Evolutionary conservation across 1,140 invertebrate genomes (phyloP).

Genomic region (Penaeus chinensis): DNA sequence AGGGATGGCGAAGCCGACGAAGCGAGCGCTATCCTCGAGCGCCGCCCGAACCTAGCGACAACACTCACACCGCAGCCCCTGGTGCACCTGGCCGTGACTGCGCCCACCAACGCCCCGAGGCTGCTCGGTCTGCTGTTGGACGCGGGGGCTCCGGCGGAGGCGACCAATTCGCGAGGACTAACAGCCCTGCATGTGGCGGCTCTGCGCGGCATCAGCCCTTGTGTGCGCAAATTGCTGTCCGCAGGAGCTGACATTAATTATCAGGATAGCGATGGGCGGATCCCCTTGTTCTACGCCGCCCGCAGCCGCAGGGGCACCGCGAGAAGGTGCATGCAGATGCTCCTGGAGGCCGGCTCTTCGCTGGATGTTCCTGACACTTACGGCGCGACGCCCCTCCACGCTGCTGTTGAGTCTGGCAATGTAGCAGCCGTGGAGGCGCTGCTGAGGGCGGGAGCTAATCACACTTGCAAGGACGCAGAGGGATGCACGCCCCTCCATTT

Average conservation of each 20-base stretch:
- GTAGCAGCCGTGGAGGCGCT: background rate
- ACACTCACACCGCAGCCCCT: background rate
- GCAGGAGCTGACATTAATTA: slow-evolving; percentile 77
- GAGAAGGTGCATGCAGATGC: slow-evolving; percentile 69
- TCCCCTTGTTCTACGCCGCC: slow-evolving; percentile 80
- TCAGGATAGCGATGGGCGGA: slow-evolving; percentile 80
- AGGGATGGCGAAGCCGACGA: background rate
- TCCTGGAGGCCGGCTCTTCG: slow-evolving; percentile 78
- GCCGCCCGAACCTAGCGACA: background rate
- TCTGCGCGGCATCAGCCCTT: slow-evolving; percentile 79
- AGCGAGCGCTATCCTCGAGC: background rate
- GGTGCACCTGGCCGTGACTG: background rate
- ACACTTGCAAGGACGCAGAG: background rate
- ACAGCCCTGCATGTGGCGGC: slow-evolving; percentile 83
- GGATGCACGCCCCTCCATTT: slow-evolving; percentile 65
- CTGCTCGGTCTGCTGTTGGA: slow-evolving; percentile 74
- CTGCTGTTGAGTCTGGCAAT: slow-evolving; percentile 74
- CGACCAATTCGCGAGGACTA: slow-evolving; percentile 80
- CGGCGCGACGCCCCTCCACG: slow-evolving; percentile 87
- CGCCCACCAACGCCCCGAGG: background rate
- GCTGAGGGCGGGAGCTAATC: background rate
- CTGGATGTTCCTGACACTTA: slow-evolving; percentile 76
- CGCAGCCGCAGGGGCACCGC: slow-evolving; percentile 74
- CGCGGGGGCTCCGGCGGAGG: slow-evolving; percentile 76
- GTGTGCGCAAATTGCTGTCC: slow-evolving; percentile 79